These are phyloP conservation scores for Chrysopa pallens DNA, from an alignment of 1,140 invertebrate genomes.

Conservation along the genomic window DNA sequence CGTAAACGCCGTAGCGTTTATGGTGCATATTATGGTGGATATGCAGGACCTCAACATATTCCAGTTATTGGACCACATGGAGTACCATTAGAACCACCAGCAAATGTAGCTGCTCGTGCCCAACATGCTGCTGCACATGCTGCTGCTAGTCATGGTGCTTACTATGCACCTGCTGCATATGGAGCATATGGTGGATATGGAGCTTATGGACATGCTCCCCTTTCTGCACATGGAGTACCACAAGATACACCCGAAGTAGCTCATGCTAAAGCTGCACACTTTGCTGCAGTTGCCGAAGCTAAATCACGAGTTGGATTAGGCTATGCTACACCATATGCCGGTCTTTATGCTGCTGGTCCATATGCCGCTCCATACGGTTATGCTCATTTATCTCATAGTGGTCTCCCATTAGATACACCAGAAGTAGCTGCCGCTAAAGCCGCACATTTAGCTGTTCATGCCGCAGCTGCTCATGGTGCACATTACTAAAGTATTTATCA, in stretches of 20 bases:
- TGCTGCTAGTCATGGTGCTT: too few relatives aligned
- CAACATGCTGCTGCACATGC: neutral
- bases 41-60: neutral
- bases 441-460: conserved; percentile 36
- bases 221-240: neutral
- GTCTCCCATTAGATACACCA: conserved; percentile 37
- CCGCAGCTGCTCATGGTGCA: conserved; percentile 22
- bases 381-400: conserved; percentile 6
- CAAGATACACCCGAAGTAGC: neutral
- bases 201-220: too few relatives aligned
- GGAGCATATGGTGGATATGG: too few relatives aligned
- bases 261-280: neutral
- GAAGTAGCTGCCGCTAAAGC: conserved; percentile 42
- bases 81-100: neutral
- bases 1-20: too few relatives aligned
- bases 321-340: too few relatives aligned
- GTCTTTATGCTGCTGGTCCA: too few relatives aligned
- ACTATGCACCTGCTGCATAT: too few relatives aligned
- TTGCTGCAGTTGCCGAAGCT: neutral
- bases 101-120: neutral
- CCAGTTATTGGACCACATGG: neutral
- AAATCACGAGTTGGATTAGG: neutral
- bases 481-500: conserved; percentile 7
- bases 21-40: neutral
- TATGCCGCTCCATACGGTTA: too few relatives aligned